Evolutionary conservation across 1,140 invertebrate genomes (phyloP).

Genomic region (Steinernema khuongi): DNA sequence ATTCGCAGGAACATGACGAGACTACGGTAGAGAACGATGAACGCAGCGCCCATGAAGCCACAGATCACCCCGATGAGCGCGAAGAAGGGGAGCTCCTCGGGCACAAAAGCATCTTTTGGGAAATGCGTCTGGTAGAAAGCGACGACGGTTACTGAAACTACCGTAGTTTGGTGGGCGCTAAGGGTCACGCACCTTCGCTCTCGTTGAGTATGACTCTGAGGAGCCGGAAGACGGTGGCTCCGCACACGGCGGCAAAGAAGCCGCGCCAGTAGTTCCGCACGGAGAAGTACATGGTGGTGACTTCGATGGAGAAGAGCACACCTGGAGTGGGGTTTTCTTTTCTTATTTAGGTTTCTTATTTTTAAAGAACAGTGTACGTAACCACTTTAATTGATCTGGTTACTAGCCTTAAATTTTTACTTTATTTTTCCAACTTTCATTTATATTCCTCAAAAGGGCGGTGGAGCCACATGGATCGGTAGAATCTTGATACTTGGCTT

Average conservation of each 20-base stretch:
- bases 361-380: no score
- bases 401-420: not conserved
- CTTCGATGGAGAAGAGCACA: conserved; percentile 96
- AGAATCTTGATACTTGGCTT: no score
- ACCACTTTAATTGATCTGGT: no score
- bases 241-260: conserved; percentile 94
- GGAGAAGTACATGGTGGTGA: conserved; percentile 96
- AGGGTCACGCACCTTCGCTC: conserved; percentile 39
- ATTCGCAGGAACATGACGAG: conserved; percentile 54
- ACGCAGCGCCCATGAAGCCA: conserved; percentile 50
- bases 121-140: conserved; percentile 90
- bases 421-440: not conserved
- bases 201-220: conserved; percentile 50
- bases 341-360: no score
- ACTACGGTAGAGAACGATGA: conserved; percentile 48
- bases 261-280: conserved; percentile 97
- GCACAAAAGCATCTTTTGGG: conserved; percentile 92
- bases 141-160: conserved; percentile 75
- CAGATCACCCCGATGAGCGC: conserved; percentile 77
- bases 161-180: not conserved
- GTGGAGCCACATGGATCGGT: no score
- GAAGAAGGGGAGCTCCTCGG: conserved; percentile 89
- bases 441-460: not conserved
- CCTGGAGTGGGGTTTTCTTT: no score
- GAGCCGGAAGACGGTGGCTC: conserved; percentile 86